A percentile compares a stretch with the other conserved stretches of the same genome.
phyloP scores from a whole-genome alignment of 92 coral and sea anemone genomes.

The Metridium senile region DNA sequence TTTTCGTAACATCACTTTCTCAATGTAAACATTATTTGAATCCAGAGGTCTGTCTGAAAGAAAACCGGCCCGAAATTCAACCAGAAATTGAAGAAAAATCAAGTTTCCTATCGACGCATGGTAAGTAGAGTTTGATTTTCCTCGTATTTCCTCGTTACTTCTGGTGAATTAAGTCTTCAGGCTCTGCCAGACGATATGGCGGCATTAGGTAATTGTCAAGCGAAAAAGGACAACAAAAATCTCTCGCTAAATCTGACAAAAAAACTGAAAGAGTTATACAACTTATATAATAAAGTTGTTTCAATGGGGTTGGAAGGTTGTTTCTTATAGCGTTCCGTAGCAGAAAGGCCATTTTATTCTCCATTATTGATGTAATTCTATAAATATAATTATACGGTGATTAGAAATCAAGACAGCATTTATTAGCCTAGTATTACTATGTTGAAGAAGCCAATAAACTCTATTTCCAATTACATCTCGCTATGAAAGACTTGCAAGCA shows the following conservation, averaged over 20 bases:
- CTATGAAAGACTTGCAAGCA: too few relatives aligned
- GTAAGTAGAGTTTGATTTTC: not conserved
- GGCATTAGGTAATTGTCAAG: not conserved
- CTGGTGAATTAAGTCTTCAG: not conserved
- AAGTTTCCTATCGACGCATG: not conserved
- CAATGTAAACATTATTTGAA: constrained; percentile 21
- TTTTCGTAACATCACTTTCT: constrained; percentile 10
- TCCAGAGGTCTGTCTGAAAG: not conserved
- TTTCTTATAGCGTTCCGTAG: too few relatives aligned
- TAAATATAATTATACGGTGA: not conserved
- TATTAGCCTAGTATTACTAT: not conserved
- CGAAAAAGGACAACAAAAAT: too few relatives aligned
- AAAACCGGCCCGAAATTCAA: not conserved
- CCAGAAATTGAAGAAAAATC: not conserved
- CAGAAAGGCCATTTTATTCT: not conserved
- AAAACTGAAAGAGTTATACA: too few relatives aligned
- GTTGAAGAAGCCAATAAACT: not conserved
- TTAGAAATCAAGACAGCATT: not conserved
- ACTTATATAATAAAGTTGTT: too few relatives aligned
- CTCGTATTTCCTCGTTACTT: not conserved
- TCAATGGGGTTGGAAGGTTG: too few relatives aligned
- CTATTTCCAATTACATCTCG: too few relatives aligned
- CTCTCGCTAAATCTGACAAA: too few relatives aligned
- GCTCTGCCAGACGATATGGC: not conserved
- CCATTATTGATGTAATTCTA: not conserved